phyloP scores from a whole-genome alignment of 2,888 invertebrate genomes.

The Mimas tiliae region DNA sequence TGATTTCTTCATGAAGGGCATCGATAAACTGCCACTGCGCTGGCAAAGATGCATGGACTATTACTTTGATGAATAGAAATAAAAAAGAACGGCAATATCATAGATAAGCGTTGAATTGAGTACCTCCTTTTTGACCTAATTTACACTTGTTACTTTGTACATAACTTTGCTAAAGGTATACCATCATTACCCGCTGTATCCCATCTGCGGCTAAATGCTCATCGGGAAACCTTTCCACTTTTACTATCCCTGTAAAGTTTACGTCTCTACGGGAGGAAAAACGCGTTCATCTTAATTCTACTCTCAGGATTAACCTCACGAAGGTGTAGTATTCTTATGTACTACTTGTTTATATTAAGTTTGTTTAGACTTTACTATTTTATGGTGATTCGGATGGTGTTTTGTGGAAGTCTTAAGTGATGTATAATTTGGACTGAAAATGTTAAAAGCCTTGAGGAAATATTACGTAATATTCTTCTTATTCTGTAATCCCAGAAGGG shows the following conservation, averaged over 20 bases:
- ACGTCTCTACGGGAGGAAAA: constrained; percentile 23
- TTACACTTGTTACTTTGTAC: neutral
- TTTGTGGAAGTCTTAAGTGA: neutral
- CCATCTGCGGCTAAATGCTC: constrained; percentile 16
- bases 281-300: constrained; percentile 35
- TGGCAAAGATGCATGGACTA: no score
- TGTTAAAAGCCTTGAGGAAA: neutral
- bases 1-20: no score
- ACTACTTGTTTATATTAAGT: constrained; percentile 27
- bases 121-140: no score
- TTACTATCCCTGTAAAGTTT: constrained; percentile 32
- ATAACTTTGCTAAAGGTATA: neutral
- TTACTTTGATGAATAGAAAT: no score
- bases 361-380: neutral
- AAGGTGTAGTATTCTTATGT: constrained; percentile 26
- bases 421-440: neutral
- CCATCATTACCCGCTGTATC: constrained; percentile 3
- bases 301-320: constrained; percentile 36
- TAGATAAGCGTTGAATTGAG: no score
- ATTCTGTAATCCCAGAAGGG: no score
- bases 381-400: neutral
- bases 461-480: no score
- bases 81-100: no score
- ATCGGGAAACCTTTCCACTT: constrained; percentile 27
- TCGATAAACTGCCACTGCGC: no score